Percentiles rank a stretch among this genome's conserved stretches.
phyloP scores from a whole-genome alignment of 2,113 vertebrate species.

The Mastomys coucha region DNA sequence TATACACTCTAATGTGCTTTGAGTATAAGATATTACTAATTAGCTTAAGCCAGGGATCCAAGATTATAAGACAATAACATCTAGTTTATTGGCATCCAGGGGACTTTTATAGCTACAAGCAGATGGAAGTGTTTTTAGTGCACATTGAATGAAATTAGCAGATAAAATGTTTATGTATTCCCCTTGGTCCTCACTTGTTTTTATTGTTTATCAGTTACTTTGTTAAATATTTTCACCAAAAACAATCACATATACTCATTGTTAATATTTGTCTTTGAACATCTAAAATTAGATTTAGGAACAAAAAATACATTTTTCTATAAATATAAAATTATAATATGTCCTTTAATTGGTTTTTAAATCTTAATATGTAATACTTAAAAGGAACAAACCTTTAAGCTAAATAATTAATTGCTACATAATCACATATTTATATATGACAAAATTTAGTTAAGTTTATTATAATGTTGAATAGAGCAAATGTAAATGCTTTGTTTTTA shows the following conservation, averaged over 20 bases:
- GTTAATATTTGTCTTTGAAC: background rate
- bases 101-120: constrained; percentile 41
- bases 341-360: background rate
- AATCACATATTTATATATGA: background rate
- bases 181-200: background rate
- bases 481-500: background rate
- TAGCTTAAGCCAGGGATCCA: constrained; percentile 41
- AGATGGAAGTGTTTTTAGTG: constrained; percentile 63
- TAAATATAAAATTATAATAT: background rate
- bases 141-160: constrained; percentile 52
- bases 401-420: background rate
- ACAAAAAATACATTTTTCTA: background rate
- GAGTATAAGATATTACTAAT: constrained; percentile 64
- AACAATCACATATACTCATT: constrained; percentile 7
- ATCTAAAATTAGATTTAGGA: background rate
- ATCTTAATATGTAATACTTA: background rate
- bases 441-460: background rate
- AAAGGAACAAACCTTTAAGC: background rate
- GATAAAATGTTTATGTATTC: constrained; percentile 55
- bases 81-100: constrained; percentile 42
- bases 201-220: constrained; percentile 20
- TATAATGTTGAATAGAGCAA: background rate
- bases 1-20: background rate
- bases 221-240: constrained; percentile 42
- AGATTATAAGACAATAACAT: constrained; percentile 58